A percentile compares a stretch with the other conserved stretches of the same genome.
phyloP scores from a whole-genome alignment of 2,113 vertebrate genomes.

The Garra rufa region DNA sequence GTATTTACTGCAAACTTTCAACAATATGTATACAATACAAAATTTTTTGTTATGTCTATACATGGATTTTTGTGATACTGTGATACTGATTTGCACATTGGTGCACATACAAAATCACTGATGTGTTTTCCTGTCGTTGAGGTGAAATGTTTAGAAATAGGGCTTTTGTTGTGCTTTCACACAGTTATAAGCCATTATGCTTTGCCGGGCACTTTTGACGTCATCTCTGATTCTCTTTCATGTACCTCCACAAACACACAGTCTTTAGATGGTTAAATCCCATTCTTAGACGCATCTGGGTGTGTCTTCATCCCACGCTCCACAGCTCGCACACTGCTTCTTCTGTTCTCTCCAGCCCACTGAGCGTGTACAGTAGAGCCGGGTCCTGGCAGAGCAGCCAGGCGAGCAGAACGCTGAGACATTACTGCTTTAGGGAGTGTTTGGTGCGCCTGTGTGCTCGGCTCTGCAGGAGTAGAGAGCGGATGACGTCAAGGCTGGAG shows the following conservation, averaged over 20 bases:
- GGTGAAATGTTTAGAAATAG: neutral
- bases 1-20: neutral
- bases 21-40: neutral
- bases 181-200: neutral
- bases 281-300: slow-evolving; percentile 41
- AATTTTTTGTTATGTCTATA: neutral
- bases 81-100: neutral
- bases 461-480: slow-evolving; percentile 51
- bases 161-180: slow-evolving; percentile 24
- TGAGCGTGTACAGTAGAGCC: slow-evolving; percentile 33
- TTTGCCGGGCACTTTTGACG: neutral
- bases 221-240: slow-evolving; percentile 1
- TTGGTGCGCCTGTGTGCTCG: slow-evolving; percentile 42
- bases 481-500: slow-evolving; percentile 61
- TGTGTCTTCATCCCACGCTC: slow-evolving; percentile 40
- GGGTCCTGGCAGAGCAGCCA: slow-evolving; percentile 20
- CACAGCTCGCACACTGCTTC: slow-evolving; percentile 35
- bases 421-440: slow-evolving; percentile 53
- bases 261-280: slow-evolving; percentile 40
- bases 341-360: slow-evolving; percentile 39
- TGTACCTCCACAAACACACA: slow-evolving; percentile 24
- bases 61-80: neutral
- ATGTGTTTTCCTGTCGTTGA: slow-evolving; percentile 1
- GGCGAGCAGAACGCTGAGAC: slow-evolving; percentile 51
- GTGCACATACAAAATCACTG: slow-evolving; percentile 15